Percentiles rank a stretch among this genome's conserved stretches.
phyloP scores from a whole-genome alignment of 64 coral and sea anemone genomes.

The Pocillopora verrucosa region DNA sequence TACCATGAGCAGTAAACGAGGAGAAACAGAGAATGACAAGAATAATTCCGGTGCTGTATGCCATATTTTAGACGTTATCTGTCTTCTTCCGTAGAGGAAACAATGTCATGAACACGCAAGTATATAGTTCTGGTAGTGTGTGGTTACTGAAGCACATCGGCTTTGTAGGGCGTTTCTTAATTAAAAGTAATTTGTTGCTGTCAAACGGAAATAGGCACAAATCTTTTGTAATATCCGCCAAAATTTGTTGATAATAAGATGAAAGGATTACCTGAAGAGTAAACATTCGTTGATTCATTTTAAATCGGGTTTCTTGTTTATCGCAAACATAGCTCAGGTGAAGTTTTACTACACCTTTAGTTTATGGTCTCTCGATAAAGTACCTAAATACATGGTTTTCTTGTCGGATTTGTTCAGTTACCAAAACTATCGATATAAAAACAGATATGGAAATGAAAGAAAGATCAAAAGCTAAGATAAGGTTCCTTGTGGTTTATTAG shows the following conservation, averaged over 20 bases:
- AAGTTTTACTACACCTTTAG: too few species aligned
- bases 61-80: background rate
- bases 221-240: background rate
- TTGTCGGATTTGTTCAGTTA: too few species aligned
- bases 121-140: background rate
- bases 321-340: too few species aligned
- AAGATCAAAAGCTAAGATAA: background rate
- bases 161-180: background rate
- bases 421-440: too few species aligned
- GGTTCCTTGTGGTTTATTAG: background rate
- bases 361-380: too few species aligned
- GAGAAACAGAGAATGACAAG: background rate
- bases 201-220: slow-evolving; percentile 1
- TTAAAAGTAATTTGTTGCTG: background rate
- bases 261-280: background rate
- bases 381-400: too few species aligned
- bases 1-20: background rate
- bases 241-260: background rate
- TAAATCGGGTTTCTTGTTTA: too few species aligned
- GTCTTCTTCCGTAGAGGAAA: background rate
- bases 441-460: background rate
- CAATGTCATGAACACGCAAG: too few species aligned
- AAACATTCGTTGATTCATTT: background rate
- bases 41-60: background rate
- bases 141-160: background rate